Conservation (phyloP, 2,888 invertebrate genomes). For the Drosophila cognata region DNA sequence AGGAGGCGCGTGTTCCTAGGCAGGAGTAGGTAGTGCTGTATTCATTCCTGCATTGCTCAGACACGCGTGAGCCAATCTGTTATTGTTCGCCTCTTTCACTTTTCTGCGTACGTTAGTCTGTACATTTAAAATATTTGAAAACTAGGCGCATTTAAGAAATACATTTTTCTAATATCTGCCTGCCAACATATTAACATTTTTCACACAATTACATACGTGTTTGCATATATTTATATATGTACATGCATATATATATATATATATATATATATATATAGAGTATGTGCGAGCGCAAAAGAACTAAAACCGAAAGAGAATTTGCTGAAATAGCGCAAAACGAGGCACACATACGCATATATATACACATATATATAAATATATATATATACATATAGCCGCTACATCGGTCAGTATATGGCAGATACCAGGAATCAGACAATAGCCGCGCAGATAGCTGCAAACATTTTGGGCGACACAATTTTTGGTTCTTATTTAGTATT, state of each 20-base stretch:
- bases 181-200: constrained; percentile 14
- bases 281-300: constrained; percentile 17
- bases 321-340: constrained; percentile 59
- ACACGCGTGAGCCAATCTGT: constrained; percentile 22
- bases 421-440: constrained; percentile 57
- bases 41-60: constrained; percentile 24
- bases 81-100: constrained; percentile 11
- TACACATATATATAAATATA: not conserved
- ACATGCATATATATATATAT: not conserved
- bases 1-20: constrained; percentile 28
- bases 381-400: constrained; percentile 7
- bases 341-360: constrained; percentile 12
- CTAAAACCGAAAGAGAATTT: constrained; percentile 39
- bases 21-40: constrained; percentile 18
- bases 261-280: constrained; percentile 1
- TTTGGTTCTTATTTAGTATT: constrained; percentile 26
- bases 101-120: not conserved
- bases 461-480: constrained; percentile 48
- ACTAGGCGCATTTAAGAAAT: constrained; percentile 12
- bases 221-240: constrained; percentile 3
- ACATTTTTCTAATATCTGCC: constrained; percentile 18
- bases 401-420: constrained; percentile 22
- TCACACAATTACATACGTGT: constrained; percentile 7
- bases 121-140: constrained; percentile 3
- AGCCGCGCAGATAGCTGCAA: constrained; percentile 43